These are phyloP conservation scores for Gavialis gangeticus DNA, from an alignment of 2,113 vertebrate genomes.

Conservation along the genomic window DNA sequence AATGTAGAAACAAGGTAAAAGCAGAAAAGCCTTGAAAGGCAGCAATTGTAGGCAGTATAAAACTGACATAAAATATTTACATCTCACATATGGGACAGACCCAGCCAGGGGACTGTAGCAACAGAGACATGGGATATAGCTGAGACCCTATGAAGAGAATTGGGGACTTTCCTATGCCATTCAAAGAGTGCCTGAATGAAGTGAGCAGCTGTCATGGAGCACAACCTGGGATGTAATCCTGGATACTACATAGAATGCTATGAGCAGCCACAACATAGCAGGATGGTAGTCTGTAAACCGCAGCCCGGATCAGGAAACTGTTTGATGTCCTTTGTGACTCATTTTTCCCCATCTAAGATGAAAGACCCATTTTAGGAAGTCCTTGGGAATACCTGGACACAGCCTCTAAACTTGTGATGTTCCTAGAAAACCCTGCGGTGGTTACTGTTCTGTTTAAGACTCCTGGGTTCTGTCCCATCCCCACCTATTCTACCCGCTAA, in stretches of 20 bases:
- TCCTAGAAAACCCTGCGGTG: too few species aligned
- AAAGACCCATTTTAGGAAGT: too few species aligned
- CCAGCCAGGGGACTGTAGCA: background rate
- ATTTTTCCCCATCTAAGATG: too few species aligned
- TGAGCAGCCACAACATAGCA: too few species aligned
- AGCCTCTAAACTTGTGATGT: too few species aligned
- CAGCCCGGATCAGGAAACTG: too few species aligned
- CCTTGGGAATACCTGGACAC: too few species aligned
- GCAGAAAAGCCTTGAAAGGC: conserved; percentile 11
- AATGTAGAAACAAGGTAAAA: conserved; percentile 23
- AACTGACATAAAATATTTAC: conserved; percentile 64
- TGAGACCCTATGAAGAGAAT: background rate
- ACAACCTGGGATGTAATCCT: too few species aligned
- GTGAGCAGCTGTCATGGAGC: background rate
- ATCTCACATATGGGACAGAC: background rate
- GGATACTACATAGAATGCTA: too few species aligned
- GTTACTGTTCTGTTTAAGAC: background rate
- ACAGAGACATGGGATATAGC: background rate
- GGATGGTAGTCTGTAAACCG: too few species aligned
- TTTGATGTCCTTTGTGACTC: too few species aligned
- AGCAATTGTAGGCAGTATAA: conserved; percentile 38
- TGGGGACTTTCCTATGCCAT: background rate
- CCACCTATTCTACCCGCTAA: background rate
- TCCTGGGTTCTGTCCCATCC: background rate
- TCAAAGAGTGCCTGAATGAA: background rate